Evolutionary conservation across 2,113 vertebrate genomes (phyloP).

Genomic region (Aphelocoma coerulescens): DNA sequence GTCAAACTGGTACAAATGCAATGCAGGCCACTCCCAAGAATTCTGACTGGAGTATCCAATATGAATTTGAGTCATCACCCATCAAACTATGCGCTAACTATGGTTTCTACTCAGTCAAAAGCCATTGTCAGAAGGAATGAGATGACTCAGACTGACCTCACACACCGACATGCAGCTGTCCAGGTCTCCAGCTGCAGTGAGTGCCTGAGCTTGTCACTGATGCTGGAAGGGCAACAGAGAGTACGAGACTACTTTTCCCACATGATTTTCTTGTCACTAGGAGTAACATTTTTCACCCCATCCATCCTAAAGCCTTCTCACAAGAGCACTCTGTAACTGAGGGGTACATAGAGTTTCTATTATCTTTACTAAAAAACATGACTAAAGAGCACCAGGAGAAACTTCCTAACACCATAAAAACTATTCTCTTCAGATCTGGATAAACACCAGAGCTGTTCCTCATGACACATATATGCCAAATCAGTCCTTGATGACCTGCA

Average conservation of each 20-base stretch:
- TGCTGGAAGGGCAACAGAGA: neutral
- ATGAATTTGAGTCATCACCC: neutral
- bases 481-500: neutral
- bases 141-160: neutral
- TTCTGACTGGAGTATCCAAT: neutral
- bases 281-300: neutral
- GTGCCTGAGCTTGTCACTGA: neutral
- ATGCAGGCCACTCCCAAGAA: neutral
- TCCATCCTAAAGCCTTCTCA: neutral
- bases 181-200: neutral
- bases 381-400: neutral
- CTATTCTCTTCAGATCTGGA: neutral
- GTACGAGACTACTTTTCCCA: neutral
- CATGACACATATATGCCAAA: neutral
- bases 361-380: neutral
- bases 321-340: neutral
- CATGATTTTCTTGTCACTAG: neutral
- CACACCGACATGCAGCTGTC: neutral
- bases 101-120: neutral
- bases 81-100: neutral
- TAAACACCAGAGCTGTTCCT: neutral
- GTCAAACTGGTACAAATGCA: neutral
- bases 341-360: neutral
- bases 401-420: neutral
- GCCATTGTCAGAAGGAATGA: neutral